Conservation (phyloP, 2,797 vertebrate species). For the Alcedo atthis region DNA sequence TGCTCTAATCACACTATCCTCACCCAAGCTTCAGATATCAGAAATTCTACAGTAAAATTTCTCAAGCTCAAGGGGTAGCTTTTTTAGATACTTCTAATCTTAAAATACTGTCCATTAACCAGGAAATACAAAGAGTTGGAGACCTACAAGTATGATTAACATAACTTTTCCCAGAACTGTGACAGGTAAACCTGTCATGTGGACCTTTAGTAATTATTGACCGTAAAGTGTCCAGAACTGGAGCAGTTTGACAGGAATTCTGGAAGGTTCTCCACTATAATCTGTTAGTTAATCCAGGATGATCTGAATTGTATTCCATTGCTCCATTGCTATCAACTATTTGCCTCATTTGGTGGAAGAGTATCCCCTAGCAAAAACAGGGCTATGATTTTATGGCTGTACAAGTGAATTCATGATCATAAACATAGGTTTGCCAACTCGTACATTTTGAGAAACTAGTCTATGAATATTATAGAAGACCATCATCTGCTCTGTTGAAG, state of each 20-base stretch:
- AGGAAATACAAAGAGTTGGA: background rate
- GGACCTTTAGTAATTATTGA: background rate
- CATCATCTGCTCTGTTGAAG: background rate
- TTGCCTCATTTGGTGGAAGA: background rate
- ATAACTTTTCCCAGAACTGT: background rate
- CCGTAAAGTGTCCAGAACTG: background rate
- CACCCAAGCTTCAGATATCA: background rate
- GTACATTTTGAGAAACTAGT: background rate
- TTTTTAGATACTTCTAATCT: background rate
- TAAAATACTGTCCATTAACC: background rate
- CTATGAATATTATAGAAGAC: background rate
- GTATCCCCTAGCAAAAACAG: background rate
- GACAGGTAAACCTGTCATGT: background rate
- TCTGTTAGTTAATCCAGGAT: background rate
- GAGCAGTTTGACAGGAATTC: background rate
- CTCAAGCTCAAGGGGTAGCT: background rate
- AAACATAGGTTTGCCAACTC: background rate
- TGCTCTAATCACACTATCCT: background rate
- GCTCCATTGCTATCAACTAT: background rate
- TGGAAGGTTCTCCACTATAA: background rate
- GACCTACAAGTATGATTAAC: background rate
- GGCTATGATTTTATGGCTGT: background rate
- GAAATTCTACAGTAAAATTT: background rate
- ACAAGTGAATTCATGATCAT: background rate
- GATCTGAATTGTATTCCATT: background rate